Percentiles rank a stretch among this genome's conserved stretches.
Evolutionary conservation across 2,888 invertebrate species (phyloP).

Genomic region (Plagodis pulveraria): DNA sequence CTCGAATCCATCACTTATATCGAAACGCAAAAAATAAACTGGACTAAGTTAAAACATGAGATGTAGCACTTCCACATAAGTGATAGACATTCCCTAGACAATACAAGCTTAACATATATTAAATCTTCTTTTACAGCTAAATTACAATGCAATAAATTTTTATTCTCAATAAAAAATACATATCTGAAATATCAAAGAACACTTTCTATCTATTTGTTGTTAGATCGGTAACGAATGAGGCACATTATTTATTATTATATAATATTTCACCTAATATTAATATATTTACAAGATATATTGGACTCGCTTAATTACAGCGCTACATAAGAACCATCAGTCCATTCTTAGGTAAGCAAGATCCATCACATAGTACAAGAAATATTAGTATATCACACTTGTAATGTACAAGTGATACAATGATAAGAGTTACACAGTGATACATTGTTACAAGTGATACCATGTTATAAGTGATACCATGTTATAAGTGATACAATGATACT

Average conservation of each 20-base stretch:
- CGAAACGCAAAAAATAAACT: conserved; percentile 31
- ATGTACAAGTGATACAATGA: conserved; percentile 44
- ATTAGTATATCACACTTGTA: conserved; percentile 32
- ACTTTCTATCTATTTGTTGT: conserved; percentile 69
- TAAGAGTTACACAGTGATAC: too few species aligned
- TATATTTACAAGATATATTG: conserved; percentile 50
- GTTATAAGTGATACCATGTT: too few species aligned
- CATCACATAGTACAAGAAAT: conserved; percentile 9
- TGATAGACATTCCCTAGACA: conserved; percentile 69
- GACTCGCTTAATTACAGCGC: conserved; percentile 49
- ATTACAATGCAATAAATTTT: conserved; percentile 79
- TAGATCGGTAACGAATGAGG: conserved; percentile 81
- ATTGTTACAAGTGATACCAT: too few species aligned
- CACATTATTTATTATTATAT: conserved; percentile 76
- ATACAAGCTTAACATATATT: conserved; percentile 81
- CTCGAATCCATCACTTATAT: conserved; percentile 27
- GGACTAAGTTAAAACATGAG: conserved; percentile 34
- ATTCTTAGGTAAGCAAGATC: conserved; percentile 30
- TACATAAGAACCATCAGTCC: conserved; percentile 60
- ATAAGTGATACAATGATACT: too few species aligned
- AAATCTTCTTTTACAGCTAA: conserved; percentile 78
- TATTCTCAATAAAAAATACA: conserved; percentile 78
- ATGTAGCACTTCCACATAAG: conserved; percentile 48
- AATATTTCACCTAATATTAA: conserved; percentile 48
- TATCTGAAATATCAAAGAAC: conserved; percentile 80